Base-by-base conservation (phyloP, 2,113 vertebrate species). In the Oreotrochilus melanogaster region DNA sequence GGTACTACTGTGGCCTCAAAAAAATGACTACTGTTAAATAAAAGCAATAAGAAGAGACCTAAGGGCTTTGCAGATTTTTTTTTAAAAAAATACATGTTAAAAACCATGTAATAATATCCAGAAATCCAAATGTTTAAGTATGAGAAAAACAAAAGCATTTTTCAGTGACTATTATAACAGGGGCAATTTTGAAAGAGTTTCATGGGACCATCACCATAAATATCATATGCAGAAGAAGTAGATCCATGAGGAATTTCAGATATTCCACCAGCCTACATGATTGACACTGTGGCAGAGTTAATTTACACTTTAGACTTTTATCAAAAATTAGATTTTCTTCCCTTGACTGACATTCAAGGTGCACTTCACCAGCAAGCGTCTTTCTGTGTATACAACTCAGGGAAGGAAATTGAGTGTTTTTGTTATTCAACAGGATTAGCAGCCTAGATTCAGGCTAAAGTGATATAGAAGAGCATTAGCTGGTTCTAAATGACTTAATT, bases 381-480 rank as follows among this genome's bases (percentile, higher is more conserved):
- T 93, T 78, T 66, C 60, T 69, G 48, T 78, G 23, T 27, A 70
- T 54, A 82, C 56, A 74, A 3, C 11, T 67, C 48, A 48, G 76
- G 93, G 83, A 92, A 79, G 80, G 48, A 75, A 97, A 96, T 84
- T 67, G 74, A 90, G n/a, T 97, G 90, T 69, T 93, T 96, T 94
- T 96, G 96, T 96, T 96, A 97, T 96, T 97, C 83, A 96, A 79
- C 73, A 75, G 81, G 93, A 92, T 96, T 96, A 97, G 89, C 82
- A 92, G 88, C 66, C 86, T 86, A 91, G 71, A 92, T 96, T 96
- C 89, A 88, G 91, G 70, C 86, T 97, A 84, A 94, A 92, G 85
- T 84, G 92, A 93, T 96, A 93, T 71, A 93, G 89, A 81, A 91
- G 58, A 79, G 81, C 72, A 95, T 90, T 97, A 95, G 96, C 64